phyloP scores from a whole-genome alignment of 2,888 invertebrate species.

The Cacoxenus indagator region DNA sequence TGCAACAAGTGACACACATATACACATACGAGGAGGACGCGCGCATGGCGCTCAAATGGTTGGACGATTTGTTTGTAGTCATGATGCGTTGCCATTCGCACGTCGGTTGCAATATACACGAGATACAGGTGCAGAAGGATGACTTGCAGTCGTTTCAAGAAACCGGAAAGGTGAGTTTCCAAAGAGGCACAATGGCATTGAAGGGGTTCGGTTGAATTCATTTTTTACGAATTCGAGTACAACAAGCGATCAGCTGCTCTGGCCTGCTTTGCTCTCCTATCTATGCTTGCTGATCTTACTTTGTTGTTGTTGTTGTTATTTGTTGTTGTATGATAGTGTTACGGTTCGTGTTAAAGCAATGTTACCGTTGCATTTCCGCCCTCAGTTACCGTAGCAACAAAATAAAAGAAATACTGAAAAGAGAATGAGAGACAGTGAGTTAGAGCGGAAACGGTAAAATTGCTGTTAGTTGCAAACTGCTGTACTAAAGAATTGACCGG shows the following conservation, averaged over 20 bases:
- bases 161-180: conserved; percentile 78
- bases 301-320: conserved; percentile 26
- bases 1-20: conserved; percentile 84
- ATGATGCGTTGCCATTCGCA: conserved; percentile 79
- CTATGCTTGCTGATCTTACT: conserved; percentile 8
- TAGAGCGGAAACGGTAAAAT: too few species aligned
- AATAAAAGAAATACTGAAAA: too few species aligned
- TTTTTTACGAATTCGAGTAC: background rate
- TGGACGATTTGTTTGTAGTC: conserved; percentile 81
- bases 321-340: too few species aligned
- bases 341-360: too few species aligned
- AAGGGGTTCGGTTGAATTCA: conserved; percentile 16
- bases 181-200: background rate
- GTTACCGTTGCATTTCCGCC: conserved; percentile 33
- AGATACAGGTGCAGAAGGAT: conserved; percentile 82
- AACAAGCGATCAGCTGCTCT: conserved; percentile 30
- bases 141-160: conserved; percentile 83
- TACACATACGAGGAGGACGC: conserved; percentile 83
- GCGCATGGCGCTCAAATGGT: conserved; percentile 82
- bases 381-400: background rate
- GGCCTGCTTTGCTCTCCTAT: background rate
- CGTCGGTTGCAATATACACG: conserved; percentile 80
- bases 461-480: too few species aligned
- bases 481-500: too few species aligned
- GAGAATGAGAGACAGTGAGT: too few species aligned